Base-by-base conservation (phyloP, 2,888 invertebrate species). In the Aromia moschata region DNA sequence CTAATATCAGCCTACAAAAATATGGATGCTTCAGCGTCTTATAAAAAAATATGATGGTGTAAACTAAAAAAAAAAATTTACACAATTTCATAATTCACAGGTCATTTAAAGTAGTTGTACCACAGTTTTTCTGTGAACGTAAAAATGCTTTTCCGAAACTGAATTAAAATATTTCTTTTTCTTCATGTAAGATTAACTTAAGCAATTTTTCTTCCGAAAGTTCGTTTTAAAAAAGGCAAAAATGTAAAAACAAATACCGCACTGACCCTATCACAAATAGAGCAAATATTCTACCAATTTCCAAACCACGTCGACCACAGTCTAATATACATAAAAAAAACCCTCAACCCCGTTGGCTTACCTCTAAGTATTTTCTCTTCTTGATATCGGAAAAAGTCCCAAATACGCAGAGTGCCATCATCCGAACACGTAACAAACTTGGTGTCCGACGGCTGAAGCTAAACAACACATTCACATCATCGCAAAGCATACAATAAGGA, bases 341-440 rank as follows among this genome's bases (percentile, higher is more conserved):
- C 4, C 25, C 9, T 5, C 4, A 5, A 11, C 31, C 9, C 37
- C 47, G 44, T 53, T 20, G 56, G 73, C 74, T 75, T 83, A 89
- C 89, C 94, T 84, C 94, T 84, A 45, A 94, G 84, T 74, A 98
- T 94, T 78, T 92, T 89, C 83, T 99, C 99, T 85, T 99, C 98
- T 78, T 93, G 91, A 81, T 95, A 95, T 72, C 95, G 90, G 79
- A 94, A 89, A 84, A 99, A 99, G 84, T 99, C 99, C 95, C 98
- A 99, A 76, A 99, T 93, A 75, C 98, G 87, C 64, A 99, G 89
- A 12, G 99, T 99, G 70, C 98, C 98, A 83, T 99, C 99, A 83
- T 99, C 99, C 60, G 98, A 98, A 85, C 98, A 98, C 58, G 98
- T 96, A 18, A 96, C 98, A 86, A 99, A 95, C 85, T 99, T 99